Base-by-base conservation (phyloP, 2,797 vertebrate genomes). In the Craterocephalus amniculus region DNA sequence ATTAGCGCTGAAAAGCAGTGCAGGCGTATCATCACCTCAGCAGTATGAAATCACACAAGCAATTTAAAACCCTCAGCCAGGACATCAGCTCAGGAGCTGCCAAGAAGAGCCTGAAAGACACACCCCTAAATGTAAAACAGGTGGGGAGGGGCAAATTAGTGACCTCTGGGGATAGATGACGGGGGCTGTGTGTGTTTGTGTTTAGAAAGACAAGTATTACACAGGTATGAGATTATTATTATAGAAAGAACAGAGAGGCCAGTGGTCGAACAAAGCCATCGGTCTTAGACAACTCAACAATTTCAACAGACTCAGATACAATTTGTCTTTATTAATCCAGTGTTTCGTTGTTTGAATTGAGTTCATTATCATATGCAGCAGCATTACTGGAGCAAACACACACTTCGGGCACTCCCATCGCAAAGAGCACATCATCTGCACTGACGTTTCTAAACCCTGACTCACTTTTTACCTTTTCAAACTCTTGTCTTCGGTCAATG, bases 51-150 rank as follows among this genome's bases (percentile, higher is more conserved):
- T 31, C 24, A 52, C 59, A 63, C 51, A 16, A 56, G 57, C 40
- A 13, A 63, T 57, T 56, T 63, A 59, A 81, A 76, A 80, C 63
- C 63, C 52, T 70, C 54, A 64, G 43, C 69, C 72, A 70, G 64
- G 74, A 75, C 69, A 79, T 61, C 49, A 31, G 43, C 60, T 59
- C 51, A 22, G 29, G 65, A 38, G 55, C 61, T 65, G 68, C 59
- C 34, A 43, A 69, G 57, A 74, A 58, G 76, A 77, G 10, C 58
- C 67, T 77, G 24, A 54, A 78, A 76, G 70, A 74, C 57, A 59
- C 79, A 83, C 69, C 77, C 78, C 8, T 85, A 78, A 85, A 87
- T 86, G 63, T 78, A 79, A 90, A 90, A 75, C 72, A 85, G 81
- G 63, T 69, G 62, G 71, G 66, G 52, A 43, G 67, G 71, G 61